Base-by-base conservation (phyloP, 35 echinoderm and acorn worm genomes). In the Eucidaris tribuloides region DNA sequence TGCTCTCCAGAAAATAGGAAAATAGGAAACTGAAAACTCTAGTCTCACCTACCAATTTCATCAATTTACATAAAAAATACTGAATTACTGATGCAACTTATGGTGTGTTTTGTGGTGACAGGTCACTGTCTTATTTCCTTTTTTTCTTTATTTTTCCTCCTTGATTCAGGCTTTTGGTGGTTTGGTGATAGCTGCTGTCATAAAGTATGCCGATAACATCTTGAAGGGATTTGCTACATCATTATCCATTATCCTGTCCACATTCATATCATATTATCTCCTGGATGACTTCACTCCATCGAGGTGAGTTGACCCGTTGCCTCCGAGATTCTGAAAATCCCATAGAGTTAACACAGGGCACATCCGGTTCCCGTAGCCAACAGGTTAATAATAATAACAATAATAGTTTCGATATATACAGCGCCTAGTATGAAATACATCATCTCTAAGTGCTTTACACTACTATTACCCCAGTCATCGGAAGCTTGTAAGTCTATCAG, bases 121-220 rank as follows among this genome's bases (percentile, higher is more conserved):
- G n/a, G n/a, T n/a, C n/a, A n/a, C n/a, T n/a, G n/a, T 57, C 25
- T 19, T 19, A 57, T 1, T 2, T 57, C 54, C 18, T 79, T 34
- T 9, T 24, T 28, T 19, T 46, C 7, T 18, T 17, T 45, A 22
- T 79, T 74, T 3, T 25, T 25, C 66, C 63, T 92, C 78, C 7
- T 70, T 58, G 31, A 55, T 41, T 29, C 82, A 99, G 95, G 95
- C 95, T 29, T 83, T 89, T 83, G 90, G 95, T 76, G 95, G 95
- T 72, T 77, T 99, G 18, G 62, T 93, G 14, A 90, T 99, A 43
- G 96, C 96, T 30, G 96, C 91, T 63, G 96, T 99, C 13, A 99
- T 99, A 59, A 99, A 99, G 55, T 99, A 99, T 65, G 96, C 96
- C 22, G 96, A 99, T 45, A 99, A 99, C 58, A 99, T 99, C 65